Base-by-base conservation (phyloP, 2,797 vertebrate species). In the Tragopan temminckii region DNA sequence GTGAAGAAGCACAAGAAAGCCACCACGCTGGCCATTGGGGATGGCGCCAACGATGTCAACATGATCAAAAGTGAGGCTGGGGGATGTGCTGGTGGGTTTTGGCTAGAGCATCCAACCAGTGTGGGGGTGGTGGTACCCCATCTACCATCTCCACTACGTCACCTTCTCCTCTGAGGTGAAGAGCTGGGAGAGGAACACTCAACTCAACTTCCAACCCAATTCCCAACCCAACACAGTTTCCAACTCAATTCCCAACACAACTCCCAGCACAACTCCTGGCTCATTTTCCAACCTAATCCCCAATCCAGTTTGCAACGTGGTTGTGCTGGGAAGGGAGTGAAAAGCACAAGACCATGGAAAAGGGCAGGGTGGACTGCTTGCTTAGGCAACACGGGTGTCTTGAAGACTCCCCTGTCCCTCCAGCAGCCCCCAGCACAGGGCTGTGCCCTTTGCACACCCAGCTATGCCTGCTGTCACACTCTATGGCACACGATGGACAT, bases 41-140 rank as follows among this genome's bases (percentile, higher is more conserved):
- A 99, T 0, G 99, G 99, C 0, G 99, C 99, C 97, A 99, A 99
- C 0, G 99, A 99, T 1, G 98, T 99, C 53, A 99, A 99, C 97
- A 99, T 99, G 99, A 99, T 99, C 92, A 99, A 99, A 96, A 99
- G 99, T 99, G 96, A 98, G 98, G 43, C 75, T 70, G 0, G 0
- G 12, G 46, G 6, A 29, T n/a, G 8, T 11, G 20, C 31, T 8
- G 31, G 3, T 1, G 19, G 66, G 80, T 23, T 43, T 64, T 2
- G 2, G 13, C 2, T 0, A 0, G 7, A 0, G 1, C 2, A 5
- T 57, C 36, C 74, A 0, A 0, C 19, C 17, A 21, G 13, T 9
- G 25, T 15, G 58, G 11, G 18, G 9, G 15, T 15, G 62, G 43
- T 55, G 45, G 25, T 38, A 53, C 29, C 63, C 42, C 20, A 1